Conservation (phyloP, 2,797 vertebrate genomes). For the Petrocephalus sullivani region DNA sequence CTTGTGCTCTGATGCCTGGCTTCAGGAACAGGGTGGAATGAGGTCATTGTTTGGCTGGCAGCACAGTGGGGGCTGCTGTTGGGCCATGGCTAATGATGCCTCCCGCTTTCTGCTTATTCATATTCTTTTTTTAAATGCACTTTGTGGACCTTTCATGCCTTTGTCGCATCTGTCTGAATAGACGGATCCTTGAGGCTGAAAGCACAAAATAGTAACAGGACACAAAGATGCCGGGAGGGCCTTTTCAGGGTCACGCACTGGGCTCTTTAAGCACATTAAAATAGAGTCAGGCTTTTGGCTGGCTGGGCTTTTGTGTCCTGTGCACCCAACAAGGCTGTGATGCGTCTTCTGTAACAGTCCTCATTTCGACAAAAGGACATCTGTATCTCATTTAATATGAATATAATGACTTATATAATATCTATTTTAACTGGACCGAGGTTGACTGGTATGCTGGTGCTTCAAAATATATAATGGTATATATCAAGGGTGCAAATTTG, state of each 20-base stretch:
- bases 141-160: not conserved
- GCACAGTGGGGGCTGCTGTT: not conserved
- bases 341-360: not conserved
- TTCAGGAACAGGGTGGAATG: conserved; percentile 18
- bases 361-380: not conserved
- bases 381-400: not conserved
- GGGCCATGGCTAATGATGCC: not conserved
- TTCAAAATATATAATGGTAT: not conserved
- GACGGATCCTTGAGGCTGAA: not conserved
- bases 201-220: not conserved
- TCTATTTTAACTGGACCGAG: not conserved
- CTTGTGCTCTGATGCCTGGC: not conserved
- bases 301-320: not conserved
- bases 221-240: conserved; percentile 4
- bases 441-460: not conserved
- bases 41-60: not conserved
- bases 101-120: not conserved
- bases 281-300: not conserved
- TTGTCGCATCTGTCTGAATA: conserved; percentile 2
- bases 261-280: not conserved
- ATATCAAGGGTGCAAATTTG: not conserved
- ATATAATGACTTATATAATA: not conserved
- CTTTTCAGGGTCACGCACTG: not conserved
- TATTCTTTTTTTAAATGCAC: not conserved
- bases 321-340: not conserved